Evolutionary conservation across 1,140 invertebrate species (phyloP), one percentile per base, ranked within the genome.

Genomic region (Doryteuthis pealeii): DNA sequence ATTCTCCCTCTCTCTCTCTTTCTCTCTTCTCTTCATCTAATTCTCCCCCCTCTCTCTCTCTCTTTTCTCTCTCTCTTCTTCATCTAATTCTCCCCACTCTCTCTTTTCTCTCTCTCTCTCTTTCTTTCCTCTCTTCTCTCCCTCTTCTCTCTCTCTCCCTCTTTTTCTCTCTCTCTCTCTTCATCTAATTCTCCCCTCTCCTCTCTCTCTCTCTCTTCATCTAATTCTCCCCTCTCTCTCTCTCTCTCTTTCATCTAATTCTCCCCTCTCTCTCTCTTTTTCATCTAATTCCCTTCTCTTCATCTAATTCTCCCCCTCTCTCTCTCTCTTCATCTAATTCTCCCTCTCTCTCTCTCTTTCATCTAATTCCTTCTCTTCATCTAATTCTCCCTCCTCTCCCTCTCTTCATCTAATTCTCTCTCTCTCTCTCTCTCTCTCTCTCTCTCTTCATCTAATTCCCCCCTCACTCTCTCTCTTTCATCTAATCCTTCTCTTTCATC

Each of bases 381-480:
- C 32, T 18, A 22, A 26, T 69, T 31, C 32, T 32, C 35, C 10
- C 45, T 62, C 45, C 33, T 43, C 28, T 45, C n/a, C 43, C 30
- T 28, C 22, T 28, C 30, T 45, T n/a, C 30, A 22, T 54, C 33
- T 54, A 28, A 31, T 40, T 54, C 35, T 54, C 45, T 54, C 28
- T 28, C 45, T 28, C 35, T 33, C 35, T 33, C 31, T 26, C 58
- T 33, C 31, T 40, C 71, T 65, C 49, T 40, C 58, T 40, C 58
- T 32, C 71, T 73, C 71, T 65, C 28, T 58, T 28, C 30, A 30
- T 73, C 49, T 58, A 40, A 45, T 49, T 73, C 26, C 65, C 73
- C 68, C 73, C 68, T 62, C 68, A 2, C 68, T 58, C 62, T 31
- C 68, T 31, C 62, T 31, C 45, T 32, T 28, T 40, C 65, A n/a